Base-by-base conservation (phyloP, 1,140 invertebrate genomes). In the Oppia nitens region DNA sequence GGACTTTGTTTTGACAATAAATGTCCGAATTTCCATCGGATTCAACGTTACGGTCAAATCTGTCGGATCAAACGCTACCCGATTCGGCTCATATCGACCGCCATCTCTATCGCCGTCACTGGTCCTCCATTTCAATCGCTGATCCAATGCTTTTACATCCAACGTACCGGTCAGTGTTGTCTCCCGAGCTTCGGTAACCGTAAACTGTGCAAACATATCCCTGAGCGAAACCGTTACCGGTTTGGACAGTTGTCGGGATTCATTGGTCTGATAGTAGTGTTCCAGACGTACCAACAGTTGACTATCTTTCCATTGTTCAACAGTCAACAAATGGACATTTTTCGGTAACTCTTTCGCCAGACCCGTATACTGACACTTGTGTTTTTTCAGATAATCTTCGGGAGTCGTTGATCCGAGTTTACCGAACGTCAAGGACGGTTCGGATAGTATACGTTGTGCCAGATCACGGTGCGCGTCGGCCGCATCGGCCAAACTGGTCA, bases 271-370 rank as follows among this genome's bases (percentile, higher is more conserved):
- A 62, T 86, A 80, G 47, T 89, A 78, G 70, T 97, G 88, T 67
- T 97, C 92, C 3, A 97, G 72, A 53, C 92, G 76, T 0, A 96
- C 61, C 1, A 97, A 73, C 17, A 87, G 70, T 14, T 76, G 75
- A 0, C 71, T 72, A 14, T 74, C 76, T 52, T 79, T 79, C 79
- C 85, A 87, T 6, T 85, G 83, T 68, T 94, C 89, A 55, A 94
- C 69, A 4, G 89, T 92, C 24, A 96, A 70, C 20, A 97, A 71
- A 63, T 91, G 81, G 0, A 95, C 77, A 68, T 89, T 87, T 11
- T 72, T 64, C 0, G 90, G 89, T 0, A 96, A 66, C 6, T 71
- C 62, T 24, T 64, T 65, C 0, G 64, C 66, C 32, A 81, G 58
- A 28, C 70, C 77, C 63, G 64, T 71, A 66, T 55, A 68, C 79